phyloP scores from a whole-genome alignment of 2,888 invertebrate species.

The Balanococcus diminutus region DNA sequence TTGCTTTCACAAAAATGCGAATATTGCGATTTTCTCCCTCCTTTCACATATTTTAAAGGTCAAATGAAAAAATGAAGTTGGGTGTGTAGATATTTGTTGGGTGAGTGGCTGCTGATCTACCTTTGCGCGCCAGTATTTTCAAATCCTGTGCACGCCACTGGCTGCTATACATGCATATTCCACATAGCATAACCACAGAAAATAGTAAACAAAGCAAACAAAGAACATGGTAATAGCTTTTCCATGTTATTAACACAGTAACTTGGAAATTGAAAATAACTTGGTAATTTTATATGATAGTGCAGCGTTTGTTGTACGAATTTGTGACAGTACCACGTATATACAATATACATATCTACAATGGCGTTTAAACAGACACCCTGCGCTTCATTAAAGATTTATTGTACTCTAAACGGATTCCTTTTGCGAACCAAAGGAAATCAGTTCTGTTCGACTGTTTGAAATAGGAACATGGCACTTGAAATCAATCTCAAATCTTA shows the following conservation, averaged over 20 bases:
- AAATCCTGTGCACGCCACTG: too few relatives aligned
- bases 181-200: background rate
- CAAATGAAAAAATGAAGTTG: too few relatives aligned
- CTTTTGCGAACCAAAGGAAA: constrained; percentile 13
- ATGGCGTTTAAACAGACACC: constrained; percentile 53
- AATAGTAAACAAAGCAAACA: constrained; percentile 33
- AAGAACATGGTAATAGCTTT: constrained; percentile 52
- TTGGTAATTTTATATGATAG: constrained; percentile 55
- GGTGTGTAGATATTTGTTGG: too few relatives aligned
- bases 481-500: background rate
- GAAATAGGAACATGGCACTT: background rate
- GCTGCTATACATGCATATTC: background rate
- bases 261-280: constrained; percentile 53
- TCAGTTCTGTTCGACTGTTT: background rate
- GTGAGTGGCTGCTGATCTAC: too few relatives aligned
- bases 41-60: too few relatives aligned
- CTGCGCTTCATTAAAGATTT: constrained; percentile 53
- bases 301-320: constrained; percentile 53
- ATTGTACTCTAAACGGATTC: constrained; percentile 48
- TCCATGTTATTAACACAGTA: constrained; percentile 52
- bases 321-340: constrained; percentile 49
- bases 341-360: too few relatives aligned
- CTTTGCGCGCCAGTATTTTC: too few relatives aligned
- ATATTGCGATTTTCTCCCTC: too few relatives aligned
- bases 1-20: too few relatives aligned